These are phyloP conservation scores for Stomatorhinus walkeri DNA, from an alignment of 2,797 vertebrate genomes.

Conservation along the genomic window DNA sequence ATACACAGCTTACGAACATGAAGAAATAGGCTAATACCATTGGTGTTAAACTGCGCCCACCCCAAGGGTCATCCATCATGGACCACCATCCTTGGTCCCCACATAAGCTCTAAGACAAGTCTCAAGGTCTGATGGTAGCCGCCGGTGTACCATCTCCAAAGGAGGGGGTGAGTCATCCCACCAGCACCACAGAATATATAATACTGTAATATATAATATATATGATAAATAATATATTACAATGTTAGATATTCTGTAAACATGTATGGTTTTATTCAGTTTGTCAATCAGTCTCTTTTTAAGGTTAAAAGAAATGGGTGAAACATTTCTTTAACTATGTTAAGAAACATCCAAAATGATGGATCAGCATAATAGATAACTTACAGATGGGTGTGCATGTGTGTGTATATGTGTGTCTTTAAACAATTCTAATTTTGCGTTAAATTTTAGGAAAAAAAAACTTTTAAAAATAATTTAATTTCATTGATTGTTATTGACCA, in stretches of 20 bases:
- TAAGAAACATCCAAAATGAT: background rate
- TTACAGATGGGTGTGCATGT: background rate
- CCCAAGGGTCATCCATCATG: no score
- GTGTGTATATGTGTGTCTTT: background rate
- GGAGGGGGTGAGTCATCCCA: no score
- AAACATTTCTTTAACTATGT: no score
- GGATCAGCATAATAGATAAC: background rate
- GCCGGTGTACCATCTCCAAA: no score
- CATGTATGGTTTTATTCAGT: background rate
- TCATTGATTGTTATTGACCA: background rate
- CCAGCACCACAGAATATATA: no score
- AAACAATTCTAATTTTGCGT: background rate
- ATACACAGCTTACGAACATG: no score
- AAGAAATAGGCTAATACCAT: no score
- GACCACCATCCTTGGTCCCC: no score
- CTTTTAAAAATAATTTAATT: background rate
- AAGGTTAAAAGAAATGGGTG: background rate
- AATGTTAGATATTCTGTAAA: background rate
- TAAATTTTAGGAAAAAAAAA: background rate
- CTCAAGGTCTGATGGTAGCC: no score
- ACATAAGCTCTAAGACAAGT: no score
- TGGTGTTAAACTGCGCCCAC: no score
- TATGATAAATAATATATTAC: no score
- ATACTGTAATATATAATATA: background rate
- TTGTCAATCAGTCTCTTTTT: background rate